Percentiles rank a stretch among this genome's conserved stretches.
These are phyloP conservation scores for Priocnemis perturbator DNA, from an alignment of 2,888 invertebrate genomes.

Conservation along the genomic window DNA sequence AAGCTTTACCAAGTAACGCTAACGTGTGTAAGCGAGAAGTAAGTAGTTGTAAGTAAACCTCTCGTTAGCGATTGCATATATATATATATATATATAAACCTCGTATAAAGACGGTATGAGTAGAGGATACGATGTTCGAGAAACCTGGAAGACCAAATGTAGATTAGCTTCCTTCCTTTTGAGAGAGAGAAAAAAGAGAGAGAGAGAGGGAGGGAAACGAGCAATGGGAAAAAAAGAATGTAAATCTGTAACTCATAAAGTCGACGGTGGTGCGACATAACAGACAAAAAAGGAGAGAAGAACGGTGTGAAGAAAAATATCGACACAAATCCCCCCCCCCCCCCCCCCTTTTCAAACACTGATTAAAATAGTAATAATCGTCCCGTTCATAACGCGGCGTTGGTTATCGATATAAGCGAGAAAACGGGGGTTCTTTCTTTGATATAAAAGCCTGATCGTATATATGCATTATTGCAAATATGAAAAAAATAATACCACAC, in stretches of 20 bases:
- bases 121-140: conserved; percentile 46
- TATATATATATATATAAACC: conserved; percentile 32
- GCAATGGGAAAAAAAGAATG: conserved; percentile 24
- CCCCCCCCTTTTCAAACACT: too few species aligned
- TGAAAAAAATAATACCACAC: conserved; percentile 7
- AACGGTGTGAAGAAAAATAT: conserved; percentile 19
- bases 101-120: conserved; percentile 39
- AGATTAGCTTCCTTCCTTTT: conserved; percentile 45
- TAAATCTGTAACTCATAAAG: conserved; percentile 48
- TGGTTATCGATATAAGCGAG: neutral
- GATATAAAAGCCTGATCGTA: conserved; percentile 16
- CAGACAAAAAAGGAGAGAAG: too few species aligned
- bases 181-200: neutral
- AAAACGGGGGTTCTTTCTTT: neutral
- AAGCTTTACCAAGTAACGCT: conserved; percentile 46
- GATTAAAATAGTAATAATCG: too few species aligned
- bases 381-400: too few species aligned
- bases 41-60: conserved; percentile 57
- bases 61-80: conserved; percentile 24
- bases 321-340: neutral
- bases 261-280: neutral
- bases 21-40: conserved; percentile 42
- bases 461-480: conserved; percentile 15
- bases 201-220: neutral
- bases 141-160: conserved; percentile 52